phyloP scores from a whole-genome alignment of 2,797 vertebrate genomes.

The Poeciliopsis presidionis region DNA sequence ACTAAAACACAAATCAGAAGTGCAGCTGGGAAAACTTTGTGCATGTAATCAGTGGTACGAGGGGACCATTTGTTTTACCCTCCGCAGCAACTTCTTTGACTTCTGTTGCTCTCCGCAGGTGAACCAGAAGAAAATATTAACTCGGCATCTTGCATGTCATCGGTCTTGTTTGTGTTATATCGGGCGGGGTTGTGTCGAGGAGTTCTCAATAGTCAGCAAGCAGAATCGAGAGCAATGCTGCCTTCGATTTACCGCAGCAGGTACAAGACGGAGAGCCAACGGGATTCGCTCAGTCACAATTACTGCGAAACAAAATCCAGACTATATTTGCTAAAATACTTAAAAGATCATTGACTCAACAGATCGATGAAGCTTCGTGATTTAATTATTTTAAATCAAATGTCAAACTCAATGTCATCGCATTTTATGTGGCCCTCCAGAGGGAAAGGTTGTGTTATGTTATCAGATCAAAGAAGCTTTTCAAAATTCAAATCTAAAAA shows the following conservation, averaged over 20 bases:
- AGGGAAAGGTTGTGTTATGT: too few relatives aligned
- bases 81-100: constrained; percentile 9
- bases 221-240: neutral
- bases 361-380: neutral
- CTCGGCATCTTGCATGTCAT: neutral
- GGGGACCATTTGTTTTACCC: constrained; percentile 3
- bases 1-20: constrained; percentile 10
- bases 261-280: neutral
- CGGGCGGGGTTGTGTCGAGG: neutral
- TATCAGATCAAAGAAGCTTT: too few relatives aligned
- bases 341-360: neutral
- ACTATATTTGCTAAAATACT: neutral
- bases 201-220: neutral
- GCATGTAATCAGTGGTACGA: neutral
- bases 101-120: neutral
- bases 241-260: neutral
- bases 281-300: neutral
- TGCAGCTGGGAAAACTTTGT: neutral
- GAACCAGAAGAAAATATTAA: constrained; percentile 9
- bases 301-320: neutral
- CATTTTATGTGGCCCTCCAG: too few relatives aligned
- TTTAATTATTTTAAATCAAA: neutral
- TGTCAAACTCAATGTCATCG: too few relatives aligned
- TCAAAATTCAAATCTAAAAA: too few relatives aligned
- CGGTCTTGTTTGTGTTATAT: neutral